Evolutionary conservation across 1,140 invertebrate species (phyloP).

Genomic region (Pararge aegeria): DNA sequence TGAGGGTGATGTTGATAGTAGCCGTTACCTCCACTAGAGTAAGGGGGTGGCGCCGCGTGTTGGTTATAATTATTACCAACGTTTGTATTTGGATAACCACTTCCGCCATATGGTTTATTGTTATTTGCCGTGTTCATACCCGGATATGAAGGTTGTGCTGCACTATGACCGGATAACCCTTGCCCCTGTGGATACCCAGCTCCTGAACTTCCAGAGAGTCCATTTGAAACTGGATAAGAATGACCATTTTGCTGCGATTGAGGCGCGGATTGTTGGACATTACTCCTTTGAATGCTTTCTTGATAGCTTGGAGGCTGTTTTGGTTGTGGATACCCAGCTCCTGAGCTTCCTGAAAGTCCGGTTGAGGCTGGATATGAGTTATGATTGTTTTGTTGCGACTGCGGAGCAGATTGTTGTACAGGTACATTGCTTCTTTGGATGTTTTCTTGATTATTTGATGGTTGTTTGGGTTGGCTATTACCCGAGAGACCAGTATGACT

Average conservation of each 20-base stretch:
- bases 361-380: constrained; percentile 24
- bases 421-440: constrained; percentile 52
- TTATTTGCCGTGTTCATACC: constrained; percentile 31
- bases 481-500: constrained; percentile 67
- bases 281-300: constrained; percentile 57
- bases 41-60: constrained; percentile 45
- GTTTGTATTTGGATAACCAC: constrained; percentile 28
- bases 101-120: constrained; percentile 21
- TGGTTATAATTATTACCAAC: constrained; percentile 36
- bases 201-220: constrained; percentile 30
- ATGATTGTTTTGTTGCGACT: constrained; percentile 34
- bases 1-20: constrained; percentile 49
- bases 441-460: constrained; percentile 42
- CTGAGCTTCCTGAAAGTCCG: constrained; percentile 31
- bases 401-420: constrained; percentile 33
- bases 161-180: constrained; percentile 40
- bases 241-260: constrained; percentile 34
- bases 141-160: constrained; percentile 39
- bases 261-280: constrained; percentile 35
- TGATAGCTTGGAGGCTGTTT: constrained; percentile 30
- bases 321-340: constrained; percentile 35
- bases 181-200: constrained; percentile 41
- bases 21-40: constrained; percentile 46
- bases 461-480: constrained; percentile 34
- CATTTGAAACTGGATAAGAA: constrained; percentile 26